Percentiles rank a stretch among this genome's conserved stretches.
Evolutionary conservation across 2,888 invertebrate genomes (phyloP).

Genomic region (Phaonia tiefii): DNA sequence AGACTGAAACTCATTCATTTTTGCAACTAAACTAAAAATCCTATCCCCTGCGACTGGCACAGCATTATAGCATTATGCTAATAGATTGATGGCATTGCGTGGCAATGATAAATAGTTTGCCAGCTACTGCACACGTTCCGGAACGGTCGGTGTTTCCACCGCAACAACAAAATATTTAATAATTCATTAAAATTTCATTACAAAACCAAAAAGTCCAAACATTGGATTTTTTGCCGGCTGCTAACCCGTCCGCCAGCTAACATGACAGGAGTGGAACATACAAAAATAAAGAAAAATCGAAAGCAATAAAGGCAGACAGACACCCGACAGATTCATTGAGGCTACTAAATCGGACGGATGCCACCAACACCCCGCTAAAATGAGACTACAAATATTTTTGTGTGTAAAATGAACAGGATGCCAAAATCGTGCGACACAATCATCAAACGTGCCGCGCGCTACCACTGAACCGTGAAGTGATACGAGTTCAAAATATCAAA

Average conservation of each 20-base stretch:
- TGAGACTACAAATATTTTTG: neutral
- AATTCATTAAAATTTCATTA: constrained; percentile 55
- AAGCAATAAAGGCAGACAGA: neutral
- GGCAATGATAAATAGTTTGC: constrained; percentile 1
- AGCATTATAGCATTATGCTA: constrained; percentile 24
- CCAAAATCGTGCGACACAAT: constrained; percentile 21
- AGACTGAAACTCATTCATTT: constrained; percentile 27
- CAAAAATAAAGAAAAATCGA: constrained; percentile 15
- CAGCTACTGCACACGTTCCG: constrained; percentile 4
- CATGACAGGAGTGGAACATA: constrained; percentile 52
- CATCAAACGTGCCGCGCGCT: constrained; percentile 37
- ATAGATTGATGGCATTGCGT: constrained; percentile 34
- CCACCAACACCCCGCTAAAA: no score
- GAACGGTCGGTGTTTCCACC: no score
- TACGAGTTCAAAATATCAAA: no score
- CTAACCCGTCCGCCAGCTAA: constrained; percentile 50
- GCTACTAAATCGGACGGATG: neutral
- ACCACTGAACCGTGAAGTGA: no score
- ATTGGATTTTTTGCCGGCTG: constrained; percentile 39
- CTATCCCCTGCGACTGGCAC: neutral
- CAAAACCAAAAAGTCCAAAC: constrained; percentile 43
- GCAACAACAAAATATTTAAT: constrained; percentile 36
- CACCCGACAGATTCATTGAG: neutral
- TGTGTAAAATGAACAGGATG: neutral
- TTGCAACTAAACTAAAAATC: neutral